phyloP scores from a whole-genome alignment of 2,888 invertebrate species.

The Erannis defoliaria region DNA sequence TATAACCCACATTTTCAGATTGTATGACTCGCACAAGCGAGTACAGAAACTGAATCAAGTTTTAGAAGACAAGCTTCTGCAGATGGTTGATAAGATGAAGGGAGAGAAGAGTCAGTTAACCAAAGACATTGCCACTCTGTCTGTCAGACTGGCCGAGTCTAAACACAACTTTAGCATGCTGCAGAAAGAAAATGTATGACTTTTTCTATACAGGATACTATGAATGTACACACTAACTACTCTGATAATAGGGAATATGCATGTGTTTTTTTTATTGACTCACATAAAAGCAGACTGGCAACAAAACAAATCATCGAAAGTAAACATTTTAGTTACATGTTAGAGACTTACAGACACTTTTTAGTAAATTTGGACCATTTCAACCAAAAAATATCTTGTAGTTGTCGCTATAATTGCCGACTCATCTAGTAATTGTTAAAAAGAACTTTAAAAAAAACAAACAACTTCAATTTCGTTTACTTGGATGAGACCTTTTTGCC shows the following conservation, averaged over 20 bases:
- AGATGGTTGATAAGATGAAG: conserved; percentile 96
- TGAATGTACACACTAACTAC: not conserved
- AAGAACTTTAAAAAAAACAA: too few relatives aligned
- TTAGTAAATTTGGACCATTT: too few relatives aligned
- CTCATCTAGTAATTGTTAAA: too few relatives aligned
- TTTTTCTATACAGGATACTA: not conserved
- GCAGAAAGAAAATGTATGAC: conserved; percentile 94
- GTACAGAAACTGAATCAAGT: conserved; percentile 98
- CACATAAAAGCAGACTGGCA: too few relatives aligned
- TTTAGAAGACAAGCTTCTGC: conserved; percentile 96
- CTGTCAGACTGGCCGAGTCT: conserved; percentile 93
- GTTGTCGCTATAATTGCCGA: too few relatives aligned
- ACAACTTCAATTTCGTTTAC: too few relatives aligned
- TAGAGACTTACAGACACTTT: too few relatives aligned
- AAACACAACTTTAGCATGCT: conserved; percentile 94
- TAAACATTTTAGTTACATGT: too few relatives aligned
- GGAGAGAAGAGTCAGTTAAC: conserved; percentile 95
- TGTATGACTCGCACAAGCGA: conserved; percentile 97
- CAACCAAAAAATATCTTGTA: too few relatives aligned
- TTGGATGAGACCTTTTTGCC: too few relatives aligned
- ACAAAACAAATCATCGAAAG: too few relatives aligned
- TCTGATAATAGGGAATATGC: not conserved
- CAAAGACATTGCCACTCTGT: conserved; percentile 94
- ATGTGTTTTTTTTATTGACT: not conserved
- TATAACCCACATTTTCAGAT: conserved; percentile 77